These are phyloP conservation scores for Perodicticus potto DNA, from an alignment of 2,797 vertebrate genomes.

Conservation along the genomic window DNA sequence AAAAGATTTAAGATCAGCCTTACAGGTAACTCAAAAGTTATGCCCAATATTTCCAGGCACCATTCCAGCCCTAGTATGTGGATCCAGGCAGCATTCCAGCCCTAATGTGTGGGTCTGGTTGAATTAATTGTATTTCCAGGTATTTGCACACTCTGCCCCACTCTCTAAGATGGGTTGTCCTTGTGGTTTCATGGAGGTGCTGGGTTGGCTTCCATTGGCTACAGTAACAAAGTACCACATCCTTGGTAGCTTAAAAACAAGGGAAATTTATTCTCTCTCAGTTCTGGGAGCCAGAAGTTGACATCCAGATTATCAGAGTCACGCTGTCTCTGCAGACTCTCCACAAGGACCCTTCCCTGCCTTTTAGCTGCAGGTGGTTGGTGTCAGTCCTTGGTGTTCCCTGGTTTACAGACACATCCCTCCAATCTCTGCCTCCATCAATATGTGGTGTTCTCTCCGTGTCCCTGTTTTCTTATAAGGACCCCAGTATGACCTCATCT, in stretches of 20 bases:
- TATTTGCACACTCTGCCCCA: neutral
- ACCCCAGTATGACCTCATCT: neutral
- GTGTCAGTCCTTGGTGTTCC: neutral
- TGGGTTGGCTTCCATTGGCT: neutral
- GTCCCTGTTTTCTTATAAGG: neutral
- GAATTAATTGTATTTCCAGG: neutral
- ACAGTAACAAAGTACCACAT: neutral
- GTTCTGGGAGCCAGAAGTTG: neutral
- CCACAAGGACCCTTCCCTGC: neutral
- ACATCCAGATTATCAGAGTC: neutral
- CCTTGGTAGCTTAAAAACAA: neutral
- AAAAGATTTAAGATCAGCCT: neutral
- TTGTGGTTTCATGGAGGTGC: neutral
- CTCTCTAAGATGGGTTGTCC: neutral
- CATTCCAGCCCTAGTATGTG: neutral
- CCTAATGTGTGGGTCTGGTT: neutral
- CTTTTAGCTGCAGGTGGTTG: neutral
- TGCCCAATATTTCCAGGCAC: neutral
- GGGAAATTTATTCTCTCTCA: neutral
- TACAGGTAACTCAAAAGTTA: neutral
- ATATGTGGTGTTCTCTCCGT: neutral
- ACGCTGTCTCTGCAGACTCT: neutral
- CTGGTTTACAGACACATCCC: neutral
- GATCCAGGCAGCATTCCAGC: neutral
- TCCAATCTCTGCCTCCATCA: neutral